Evolutionary conservation across 2,113 vertebrate species (phyloP).

Genomic region (Bujurquina vittata): DNA sequence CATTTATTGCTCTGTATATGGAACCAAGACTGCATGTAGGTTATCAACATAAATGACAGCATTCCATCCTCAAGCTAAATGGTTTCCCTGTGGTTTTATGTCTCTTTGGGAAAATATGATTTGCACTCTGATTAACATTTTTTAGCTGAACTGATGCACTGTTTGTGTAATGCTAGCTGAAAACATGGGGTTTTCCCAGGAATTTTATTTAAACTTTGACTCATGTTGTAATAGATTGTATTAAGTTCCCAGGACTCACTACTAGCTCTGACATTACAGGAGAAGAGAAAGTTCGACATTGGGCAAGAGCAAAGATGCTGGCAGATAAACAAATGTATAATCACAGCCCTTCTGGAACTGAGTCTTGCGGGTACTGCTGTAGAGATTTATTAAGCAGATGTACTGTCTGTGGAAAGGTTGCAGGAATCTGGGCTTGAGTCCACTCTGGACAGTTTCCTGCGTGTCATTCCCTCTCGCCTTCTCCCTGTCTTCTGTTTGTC

Average conservation of each 20-base stretch:
- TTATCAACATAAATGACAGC: background rate
- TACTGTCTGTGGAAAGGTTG: no score
- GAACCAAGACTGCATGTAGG: background rate
- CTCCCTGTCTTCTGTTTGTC: no score
- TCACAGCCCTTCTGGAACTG: background rate
- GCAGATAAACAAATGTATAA: background rate
- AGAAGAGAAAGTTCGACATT: no score
- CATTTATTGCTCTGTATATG: conserved; percentile 24
- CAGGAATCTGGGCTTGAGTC: no score
- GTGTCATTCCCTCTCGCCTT: no score
- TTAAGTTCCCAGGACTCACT: no score
- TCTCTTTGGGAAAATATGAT: conserved; percentile 30
- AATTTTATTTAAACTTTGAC: background rate
- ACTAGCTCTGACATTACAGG: no score
- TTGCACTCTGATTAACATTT: background rate
- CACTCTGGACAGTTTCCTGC: no score
- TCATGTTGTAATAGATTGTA: no score
- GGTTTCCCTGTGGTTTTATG: background rate
- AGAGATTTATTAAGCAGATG: no score
- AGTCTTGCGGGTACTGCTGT: no score
- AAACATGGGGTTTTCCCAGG: background rate
- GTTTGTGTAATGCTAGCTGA: background rate
- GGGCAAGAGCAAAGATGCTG: background rate
- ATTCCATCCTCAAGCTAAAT: background rate
- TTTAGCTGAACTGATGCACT: conserved; percentile 5